Evolutionary conservation across 2,888 invertebrate genomes (phyloP).

Genomic region (Chrysotoxum bicinctum): DNA sequence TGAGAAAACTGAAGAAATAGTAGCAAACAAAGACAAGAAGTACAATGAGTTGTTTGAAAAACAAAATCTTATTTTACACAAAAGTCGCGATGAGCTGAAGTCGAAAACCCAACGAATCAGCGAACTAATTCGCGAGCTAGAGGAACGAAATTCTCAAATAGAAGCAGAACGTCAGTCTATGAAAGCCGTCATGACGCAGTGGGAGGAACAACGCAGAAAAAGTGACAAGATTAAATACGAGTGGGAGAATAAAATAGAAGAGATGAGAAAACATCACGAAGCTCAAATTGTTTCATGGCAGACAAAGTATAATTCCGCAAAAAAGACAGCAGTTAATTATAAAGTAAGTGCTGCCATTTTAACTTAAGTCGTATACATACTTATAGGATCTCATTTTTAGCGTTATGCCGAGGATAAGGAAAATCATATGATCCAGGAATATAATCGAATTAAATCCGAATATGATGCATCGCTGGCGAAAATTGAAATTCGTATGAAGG

Average conservation of each 20-base stretch:
- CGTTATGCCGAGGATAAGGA: constrained; percentile 86
- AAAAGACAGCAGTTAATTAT: constrained; percentile 85
- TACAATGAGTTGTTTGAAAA: constrained; percentile 74
- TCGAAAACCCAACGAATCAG: constrained; percentile 82
- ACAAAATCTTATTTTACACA: constrained; percentile 76
- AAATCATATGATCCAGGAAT: constrained; percentile 85
- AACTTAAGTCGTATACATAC: not conserved
- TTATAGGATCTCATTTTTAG: constrained; percentile 76
- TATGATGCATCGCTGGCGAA: constrained; percentile 81
- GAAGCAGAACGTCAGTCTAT: constrained; percentile 82
- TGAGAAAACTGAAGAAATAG: constrained; percentile 77
- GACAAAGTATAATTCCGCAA: constrained; percentile 85
- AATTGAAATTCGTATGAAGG: constrained; percentile 77
- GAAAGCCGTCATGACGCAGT: constrained; percentile 81
- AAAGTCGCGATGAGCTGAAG: constrained; percentile 78
- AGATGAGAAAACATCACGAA: constrained; percentile 82
- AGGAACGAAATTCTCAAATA: constrained; percentile 79
- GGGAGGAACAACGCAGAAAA: constrained; percentile 82
- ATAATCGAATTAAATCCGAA: constrained; percentile 85
- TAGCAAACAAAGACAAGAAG: constrained; percentile 76
- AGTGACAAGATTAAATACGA: constrained; percentile 82
- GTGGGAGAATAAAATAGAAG: constrained; percentile 82
- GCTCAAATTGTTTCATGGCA: constrained; percentile 83
- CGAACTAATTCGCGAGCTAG: constrained; percentile 77
- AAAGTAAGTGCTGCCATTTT: constrained; percentile 78